These are phyloP conservation scores for Malurus melanocephalus DNA, from an alignment of 2,113 vertebrate genomes.

Conservation along the genomic window DNA sequence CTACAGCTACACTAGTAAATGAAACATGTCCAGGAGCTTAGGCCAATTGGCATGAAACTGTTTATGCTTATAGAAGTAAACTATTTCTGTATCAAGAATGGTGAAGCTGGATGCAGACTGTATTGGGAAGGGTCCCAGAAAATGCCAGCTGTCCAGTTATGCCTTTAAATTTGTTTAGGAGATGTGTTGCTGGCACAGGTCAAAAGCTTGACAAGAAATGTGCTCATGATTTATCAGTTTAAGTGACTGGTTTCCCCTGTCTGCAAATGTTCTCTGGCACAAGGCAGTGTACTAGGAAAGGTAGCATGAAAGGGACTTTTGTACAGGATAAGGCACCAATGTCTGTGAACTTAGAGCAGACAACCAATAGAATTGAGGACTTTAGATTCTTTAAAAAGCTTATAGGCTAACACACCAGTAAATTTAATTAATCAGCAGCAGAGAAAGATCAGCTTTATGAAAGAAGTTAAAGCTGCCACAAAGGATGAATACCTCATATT, in stretches of 20 bases:
- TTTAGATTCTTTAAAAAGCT: not conserved
- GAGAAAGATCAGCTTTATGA: not conserved
- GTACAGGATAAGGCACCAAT: not conserved
- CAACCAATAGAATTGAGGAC: not conserved
- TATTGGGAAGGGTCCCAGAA: slow-evolving; percentile 34
- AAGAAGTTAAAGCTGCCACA: not conserved
- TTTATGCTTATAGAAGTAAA: not conserved
- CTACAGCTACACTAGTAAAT: not conserved
- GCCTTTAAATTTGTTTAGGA: not conserved
- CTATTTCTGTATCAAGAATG: not conserved
- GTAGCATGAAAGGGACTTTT: not conserved
- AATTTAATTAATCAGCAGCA: not conserved
- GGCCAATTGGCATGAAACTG: slow-evolving; percentile 1
- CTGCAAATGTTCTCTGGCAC: not conserved
- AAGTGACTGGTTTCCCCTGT: not conserved
- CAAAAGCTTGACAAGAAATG: not conserved
- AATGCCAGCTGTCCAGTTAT: slow-evolving; percentile 26
- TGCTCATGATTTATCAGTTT: not conserved
- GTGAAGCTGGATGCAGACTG: not conserved
- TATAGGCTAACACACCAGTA: not conserved
- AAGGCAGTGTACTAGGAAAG: not conserved
- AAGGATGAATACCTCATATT: not conserved
- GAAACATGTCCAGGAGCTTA: slow-evolving; percentile 2
- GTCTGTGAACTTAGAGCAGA: not conserved
- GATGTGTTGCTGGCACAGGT: not conserved